These are phyloP conservation scores for Manis crassicaudata DNA, from an alignment of 2,797 vertebrate genomes.

Conservation along the genomic window DNA sequence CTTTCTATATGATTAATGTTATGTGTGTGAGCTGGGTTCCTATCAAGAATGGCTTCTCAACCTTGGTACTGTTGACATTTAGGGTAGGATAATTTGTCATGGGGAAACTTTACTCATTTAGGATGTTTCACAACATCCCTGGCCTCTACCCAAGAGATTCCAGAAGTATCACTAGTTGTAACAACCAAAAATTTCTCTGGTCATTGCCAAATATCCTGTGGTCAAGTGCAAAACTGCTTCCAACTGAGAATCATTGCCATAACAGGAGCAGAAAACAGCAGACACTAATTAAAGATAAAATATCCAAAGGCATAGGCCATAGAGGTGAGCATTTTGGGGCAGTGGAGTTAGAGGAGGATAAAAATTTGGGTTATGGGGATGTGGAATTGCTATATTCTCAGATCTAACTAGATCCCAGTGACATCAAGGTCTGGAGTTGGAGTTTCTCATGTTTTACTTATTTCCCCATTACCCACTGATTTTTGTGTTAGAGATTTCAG, in stretches of 20 bases:
- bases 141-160: neutral
- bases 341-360: neutral
- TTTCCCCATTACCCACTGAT: neutral
- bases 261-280: neutral
- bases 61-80: neutral
- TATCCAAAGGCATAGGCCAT: neutral
- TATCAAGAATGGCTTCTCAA: neutral
- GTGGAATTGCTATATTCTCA: neutral
- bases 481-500: neutral
- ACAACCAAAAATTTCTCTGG: neutral
- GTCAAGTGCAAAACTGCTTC: neutral
- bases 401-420: neutral
- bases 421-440: neutral
- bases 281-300: neutral
- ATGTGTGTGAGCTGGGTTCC: neutral
- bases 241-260: neutral
- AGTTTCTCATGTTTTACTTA: neutral
- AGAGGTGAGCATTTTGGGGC: no score
- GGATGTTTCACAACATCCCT: neutral
- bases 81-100: neutral
- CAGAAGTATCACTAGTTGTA: neutral
- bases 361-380: neutral
- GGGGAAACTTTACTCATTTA: neutral
- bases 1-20: neutral
- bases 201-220: neutral